Conservation (phyloP, 2,888 invertebrate species). For the Sipha maydis region DNA sequence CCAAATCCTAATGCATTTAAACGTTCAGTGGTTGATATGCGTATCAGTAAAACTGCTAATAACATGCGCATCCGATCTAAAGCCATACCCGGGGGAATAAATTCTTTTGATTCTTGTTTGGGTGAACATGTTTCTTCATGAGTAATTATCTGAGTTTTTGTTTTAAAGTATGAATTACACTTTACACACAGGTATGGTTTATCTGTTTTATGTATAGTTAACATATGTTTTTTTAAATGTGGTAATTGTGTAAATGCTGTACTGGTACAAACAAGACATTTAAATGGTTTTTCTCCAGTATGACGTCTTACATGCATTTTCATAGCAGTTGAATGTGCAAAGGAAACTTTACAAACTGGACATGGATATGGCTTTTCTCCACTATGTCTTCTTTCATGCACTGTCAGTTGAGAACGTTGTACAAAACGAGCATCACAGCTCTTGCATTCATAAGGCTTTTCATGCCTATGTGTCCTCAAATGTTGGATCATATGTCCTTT, state of each 20-base stretch:
- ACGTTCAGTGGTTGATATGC: constrained; percentile 83
- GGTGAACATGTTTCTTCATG: constrained; percentile 68
- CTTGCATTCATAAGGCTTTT: constrained; percentile 81
- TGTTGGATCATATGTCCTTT: constrained; percentile 86
- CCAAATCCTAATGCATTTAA: constrained; percentile 82
- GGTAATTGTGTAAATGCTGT: constrained; percentile 83
- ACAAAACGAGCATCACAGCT: constrained; percentile 83
- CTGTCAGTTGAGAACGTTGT: constrained; percentile 84
- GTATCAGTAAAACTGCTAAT: constrained; percentile 82
- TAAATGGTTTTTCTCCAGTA: constrained; percentile 87
- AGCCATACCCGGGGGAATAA: constrained; percentile 70
- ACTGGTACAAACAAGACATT: constrained; percentile 69
- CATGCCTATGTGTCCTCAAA: constrained; percentile 81
- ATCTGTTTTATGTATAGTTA: constrained; percentile 81
- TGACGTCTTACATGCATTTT: constrained; percentile 85
- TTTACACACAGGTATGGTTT: constrained; percentile 81
- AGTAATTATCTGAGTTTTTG: constrained; percentile 77
- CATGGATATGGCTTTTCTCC: constrained; percentile 86
- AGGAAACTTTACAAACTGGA: constrained; percentile 81
- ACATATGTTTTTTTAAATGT: constrained; percentile 89
- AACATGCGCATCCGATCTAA: constrained; percentile 82
- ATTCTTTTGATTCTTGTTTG: constrained; percentile 66
- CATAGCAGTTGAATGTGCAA: constrained; percentile 85
- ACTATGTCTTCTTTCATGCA: constrained; percentile 85
- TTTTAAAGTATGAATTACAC: constrained; percentile 80